phyloP scores from a whole-genome alignment of 2,888 invertebrate species.

The Ischnus inquisitorius region DNA sequence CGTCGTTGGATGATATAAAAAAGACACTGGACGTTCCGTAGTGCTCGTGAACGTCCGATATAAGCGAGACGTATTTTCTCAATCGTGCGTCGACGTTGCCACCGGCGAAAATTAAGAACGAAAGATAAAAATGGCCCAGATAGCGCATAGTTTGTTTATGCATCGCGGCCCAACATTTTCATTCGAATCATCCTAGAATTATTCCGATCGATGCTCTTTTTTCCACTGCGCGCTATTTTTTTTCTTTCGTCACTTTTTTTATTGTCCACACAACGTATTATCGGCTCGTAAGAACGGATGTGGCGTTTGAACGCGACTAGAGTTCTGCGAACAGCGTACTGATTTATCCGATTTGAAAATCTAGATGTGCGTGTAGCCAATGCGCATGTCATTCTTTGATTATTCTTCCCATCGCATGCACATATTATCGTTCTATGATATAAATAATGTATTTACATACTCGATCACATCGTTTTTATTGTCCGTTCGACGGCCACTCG shows the following conservation, averaged over 20 bases:
- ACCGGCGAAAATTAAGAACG: slow-evolving; percentile 11
- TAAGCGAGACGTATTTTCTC: slow-evolving; percentile 46
- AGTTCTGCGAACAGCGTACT: slow-evolving; percentile 19
- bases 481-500: not conserved
- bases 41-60: slow-evolving; percentile 68
- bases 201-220: not conserved
- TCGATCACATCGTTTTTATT: not conserved
- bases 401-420: not conserved
- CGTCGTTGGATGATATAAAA: slow-evolving; percentile 65
- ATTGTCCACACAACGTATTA: not conserved
- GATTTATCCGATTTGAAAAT: slow-evolving; percentile 61
- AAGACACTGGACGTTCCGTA: slow-evolving; percentile 73
- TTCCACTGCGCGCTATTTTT: not conserved
- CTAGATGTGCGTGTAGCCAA: slow-evolving; percentile 43
- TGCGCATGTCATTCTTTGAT: slow-evolving; percentile 41
- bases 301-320: slow-evolving; percentile 51
- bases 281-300: slow-evolving; percentile 5
- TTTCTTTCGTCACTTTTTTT: not conserved
- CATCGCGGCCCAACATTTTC: not conserved
- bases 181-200: not conserved
- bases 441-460: too few species aligned
- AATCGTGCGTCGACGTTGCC: slow-evolving; percentile 19
- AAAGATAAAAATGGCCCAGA: slow-evolving; percentile 7
- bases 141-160: slow-evolving; percentile 29
- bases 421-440: not conserved